Percentiles rank a stretch among this genome's conserved stretches.
Evolutionary conservation across 1,140 invertebrate genomes (phyloP).

Genomic region (Neodiprion fabricii): DNA sequence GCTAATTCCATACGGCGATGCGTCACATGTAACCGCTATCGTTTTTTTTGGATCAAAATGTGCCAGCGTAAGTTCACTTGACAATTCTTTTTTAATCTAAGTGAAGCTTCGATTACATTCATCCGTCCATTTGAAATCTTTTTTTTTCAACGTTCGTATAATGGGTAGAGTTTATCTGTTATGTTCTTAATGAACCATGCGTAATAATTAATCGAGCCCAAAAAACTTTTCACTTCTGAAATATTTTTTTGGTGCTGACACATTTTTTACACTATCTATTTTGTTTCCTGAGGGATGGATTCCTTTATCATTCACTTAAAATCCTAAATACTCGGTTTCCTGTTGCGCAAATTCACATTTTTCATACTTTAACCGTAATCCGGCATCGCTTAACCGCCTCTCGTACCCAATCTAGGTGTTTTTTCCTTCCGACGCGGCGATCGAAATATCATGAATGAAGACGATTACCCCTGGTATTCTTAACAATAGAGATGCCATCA

Average conservation of each 20-base stretch:
- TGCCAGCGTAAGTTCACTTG: slow-evolving; percentile 40
- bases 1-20: slow-evolving; percentile 13
- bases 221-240: slow-evolving; percentile 37
- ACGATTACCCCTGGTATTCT: slow-evolving; percentile 24
- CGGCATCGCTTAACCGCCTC: slow-evolving; percentile 6
- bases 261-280: slow-evolving; percentile 31
- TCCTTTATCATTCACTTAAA: neutral
- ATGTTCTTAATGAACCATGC: slow-evolving; percentile 39
- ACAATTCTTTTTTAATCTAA: slow-evolving; percentile 39
- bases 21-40: slow-evolving; percentile 20
- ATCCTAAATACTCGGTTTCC: neutral
- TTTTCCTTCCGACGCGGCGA: slow-evolving; percentile 23
- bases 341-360: neutral
- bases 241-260: slow-evolving; percentile 36
- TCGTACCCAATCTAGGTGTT: slow-evolving; percentile 11
- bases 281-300: slow-evolving; percentile 23
- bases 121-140: slow-evolving; percentile 28
- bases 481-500: slow-evolving; percentile 13
- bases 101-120: slow-evolving; percentile 29
- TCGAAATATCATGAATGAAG: slow-evolving; percentile 33
- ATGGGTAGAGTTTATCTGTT: slow-evolving; percentile 30
- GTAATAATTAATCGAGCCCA: slow-evolving; percentile 50
- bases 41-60: slow-evolving; percentile 38
- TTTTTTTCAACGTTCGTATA: slow-evolving; percentile 29
- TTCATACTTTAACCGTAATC: slow-evolving; percentile 13